These are phyloP conservation scores for Arenaria interpres DNA, from an alignment of 2,113 vertebrate species.

Conservation along the genomic window DNA sequence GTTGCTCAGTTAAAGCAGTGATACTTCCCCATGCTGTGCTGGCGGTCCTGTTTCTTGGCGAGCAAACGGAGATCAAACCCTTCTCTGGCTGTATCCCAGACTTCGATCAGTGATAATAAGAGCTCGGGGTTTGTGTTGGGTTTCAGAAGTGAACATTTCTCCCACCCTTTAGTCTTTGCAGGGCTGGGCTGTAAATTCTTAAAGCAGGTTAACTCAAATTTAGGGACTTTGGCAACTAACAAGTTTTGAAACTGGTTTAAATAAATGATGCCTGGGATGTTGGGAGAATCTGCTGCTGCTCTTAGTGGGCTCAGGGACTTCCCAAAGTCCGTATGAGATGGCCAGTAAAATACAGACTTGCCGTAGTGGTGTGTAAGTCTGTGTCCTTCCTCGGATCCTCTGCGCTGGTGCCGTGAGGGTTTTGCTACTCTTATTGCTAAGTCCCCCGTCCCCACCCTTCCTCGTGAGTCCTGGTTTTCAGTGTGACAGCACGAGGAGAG, in stretches of 20 bases:
- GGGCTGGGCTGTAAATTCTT: neutral
- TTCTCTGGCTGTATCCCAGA: neutral
- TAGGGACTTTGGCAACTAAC: neutral
- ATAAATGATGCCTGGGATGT: neutral
- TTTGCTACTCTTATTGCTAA: neutral
- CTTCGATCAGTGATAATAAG: neutral
- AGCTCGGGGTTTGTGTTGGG: neutral
- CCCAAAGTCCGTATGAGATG: neutral
- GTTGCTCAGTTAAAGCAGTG: neutral
- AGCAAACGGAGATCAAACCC: neutral
- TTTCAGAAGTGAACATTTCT: neutral
- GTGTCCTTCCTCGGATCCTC: neutral
- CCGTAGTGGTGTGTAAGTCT: neutral
- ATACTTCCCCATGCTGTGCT: neutral
- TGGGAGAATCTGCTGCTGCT: neutral
- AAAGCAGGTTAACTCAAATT: neutral
- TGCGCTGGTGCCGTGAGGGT: neutral
- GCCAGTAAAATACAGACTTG: neutral
- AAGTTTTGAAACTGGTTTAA: neutral
- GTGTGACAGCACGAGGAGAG: neutral
- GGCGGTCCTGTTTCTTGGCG: accelerated
- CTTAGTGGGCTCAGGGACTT: neutral
- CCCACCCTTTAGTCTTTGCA: neutral
- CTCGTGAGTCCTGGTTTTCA: neutral
- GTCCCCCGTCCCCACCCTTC: neutral